Conservation (phyloP, 2,113 vertebrate species). For the Entosphenus tridentatus region DNA sequence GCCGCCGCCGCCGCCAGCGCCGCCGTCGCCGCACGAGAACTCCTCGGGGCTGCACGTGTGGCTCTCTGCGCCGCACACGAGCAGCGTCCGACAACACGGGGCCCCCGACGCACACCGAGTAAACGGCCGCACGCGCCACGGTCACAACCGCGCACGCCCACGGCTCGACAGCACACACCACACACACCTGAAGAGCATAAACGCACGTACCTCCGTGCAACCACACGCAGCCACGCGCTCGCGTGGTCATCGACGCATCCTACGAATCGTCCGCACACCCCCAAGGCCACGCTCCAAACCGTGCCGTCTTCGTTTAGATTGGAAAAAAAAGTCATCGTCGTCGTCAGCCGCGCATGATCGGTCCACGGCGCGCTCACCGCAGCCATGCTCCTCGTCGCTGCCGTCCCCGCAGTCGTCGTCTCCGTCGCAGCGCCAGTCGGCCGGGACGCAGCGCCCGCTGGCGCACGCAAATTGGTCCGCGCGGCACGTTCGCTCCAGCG, state of each 20-base stretch:
- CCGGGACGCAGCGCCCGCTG: slow-evolving; percentile 25
- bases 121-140: too few species aligned
- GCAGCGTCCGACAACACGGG: neutral
- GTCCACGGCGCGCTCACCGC: slow-evolving; percentile 2
- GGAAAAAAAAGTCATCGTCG: too few species aligned
- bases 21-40: slow-evolving; percentile 20
- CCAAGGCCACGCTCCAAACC: slow-evolving; percentile 14
- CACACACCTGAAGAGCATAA: too few species aligned
- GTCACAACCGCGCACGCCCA: too few species aligned
- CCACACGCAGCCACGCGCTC: neutral
- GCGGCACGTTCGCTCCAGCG: slow-evolving; percentile 19
- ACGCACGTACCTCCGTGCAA: too few species aligned
- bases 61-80: slow-evolving; percentile 14
- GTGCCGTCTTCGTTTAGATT: too few species aligned
- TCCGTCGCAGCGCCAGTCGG: slow-evolving; percentile 20
- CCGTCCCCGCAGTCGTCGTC: too few species aligned
- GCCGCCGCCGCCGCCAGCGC: slow-evolving; percentile 12
- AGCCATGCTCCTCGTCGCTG: slow-evolving; percentile 15
- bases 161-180: too few species aligned
- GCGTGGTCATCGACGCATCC: neutral
- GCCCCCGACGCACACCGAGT: too few species aligned
- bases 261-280: neutral
- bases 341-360: too few species aligned
- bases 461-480: slow-evolving; percentile 23
- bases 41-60: neutral